Base-by-base conservation (phyloP, 2,113 vertebrate genomes). In the Nasalis larvatus region DNA sequence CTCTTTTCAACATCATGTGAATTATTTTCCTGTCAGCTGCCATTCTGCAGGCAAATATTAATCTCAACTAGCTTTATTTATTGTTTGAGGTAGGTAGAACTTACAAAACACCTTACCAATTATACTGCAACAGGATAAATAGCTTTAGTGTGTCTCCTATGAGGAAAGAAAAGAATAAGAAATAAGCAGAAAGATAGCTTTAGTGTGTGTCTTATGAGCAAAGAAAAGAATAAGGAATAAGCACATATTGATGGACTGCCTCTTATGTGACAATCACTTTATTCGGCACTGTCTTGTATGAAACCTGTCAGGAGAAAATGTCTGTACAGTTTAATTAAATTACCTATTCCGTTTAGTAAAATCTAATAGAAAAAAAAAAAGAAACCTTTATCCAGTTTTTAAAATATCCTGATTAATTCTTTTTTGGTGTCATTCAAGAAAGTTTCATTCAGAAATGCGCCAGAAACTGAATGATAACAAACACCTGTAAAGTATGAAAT, bases 21-120 rank as follows among this genome's bases (percentile, higher is more conserved):
- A 71, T 63, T 47, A 73, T 89, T 87, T 96, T 92, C n/a, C 92
- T 69, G 69, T 77, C 91, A 49, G 14, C 58, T 78, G 73, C 18
- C 74, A 47, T 85, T 96, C 69, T 71, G 11, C 56, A 17, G 74
- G 84, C 25, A 95, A 77, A 92, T 52, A 40, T 27, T 23, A 86
- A 87, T 76, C 37, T 80, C 83, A 76, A 69, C 35, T 35, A 21
- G n/a, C 30, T 20, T 1, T 5, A 45, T 54, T 86, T 63, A 20
- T 68, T 73, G 89, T 92, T 69, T 11, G 21, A 85, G 42, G 58
- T 10, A 30, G 66, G n/a, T 18, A n/a, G 10, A 25, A 58, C 93
- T 90, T 86, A 96, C 80, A 89, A 66, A 93, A 54, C 13, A 54
- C 68, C 30, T 1, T 27, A 84, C 32, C 32, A 92, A 92, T 84